Conservation (phyloP, 1,140 invertebrate species). For the Gryon sp. region DNA sequence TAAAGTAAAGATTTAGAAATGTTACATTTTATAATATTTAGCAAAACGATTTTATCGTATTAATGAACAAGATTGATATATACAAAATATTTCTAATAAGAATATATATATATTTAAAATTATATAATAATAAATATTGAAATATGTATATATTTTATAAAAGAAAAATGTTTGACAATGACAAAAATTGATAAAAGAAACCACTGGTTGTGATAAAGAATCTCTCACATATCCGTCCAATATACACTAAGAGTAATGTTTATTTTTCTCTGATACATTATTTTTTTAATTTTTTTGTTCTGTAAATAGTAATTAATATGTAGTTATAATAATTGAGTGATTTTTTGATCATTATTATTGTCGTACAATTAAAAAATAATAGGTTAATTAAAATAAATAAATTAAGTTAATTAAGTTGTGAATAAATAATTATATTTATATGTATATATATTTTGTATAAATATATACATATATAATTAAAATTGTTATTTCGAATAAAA, state of each 20-base stretch:
- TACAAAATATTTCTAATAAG: no score
- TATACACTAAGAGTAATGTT: constrained; percentile 34
- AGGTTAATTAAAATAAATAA: constrained; percentile 14
- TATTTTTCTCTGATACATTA: constrained; percentile 57
- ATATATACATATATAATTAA: constrained; percentile 54
- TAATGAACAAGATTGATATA: no score
- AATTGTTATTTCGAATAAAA: constrained; percentile 53
- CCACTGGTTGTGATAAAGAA: constrained; percentile 18
- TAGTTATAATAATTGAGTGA: constrained; percentile 40
- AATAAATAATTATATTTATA: no score
- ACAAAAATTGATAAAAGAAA: constrained; percentile 6
- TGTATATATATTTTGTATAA: no score
- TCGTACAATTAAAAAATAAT: constrained; percentile 51
- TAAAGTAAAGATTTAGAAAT: no score
- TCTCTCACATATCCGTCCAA: constrained; percentile 38
- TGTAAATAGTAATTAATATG: constrained; percentile 57
- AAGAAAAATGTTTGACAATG: not conserved
- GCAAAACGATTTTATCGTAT: no score
- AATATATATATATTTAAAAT: no score
- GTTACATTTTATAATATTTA: no score
- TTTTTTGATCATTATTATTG: constrained; percentile 54
- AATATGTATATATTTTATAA: no score
- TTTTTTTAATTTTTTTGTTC: constrained; percentile 44
- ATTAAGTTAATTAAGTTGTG: constrained; percentile 39
- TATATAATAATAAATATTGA: no score